Conservation (phyloP, 2,888 invertebrate species). For the Latheticus oryzae region DNA sequence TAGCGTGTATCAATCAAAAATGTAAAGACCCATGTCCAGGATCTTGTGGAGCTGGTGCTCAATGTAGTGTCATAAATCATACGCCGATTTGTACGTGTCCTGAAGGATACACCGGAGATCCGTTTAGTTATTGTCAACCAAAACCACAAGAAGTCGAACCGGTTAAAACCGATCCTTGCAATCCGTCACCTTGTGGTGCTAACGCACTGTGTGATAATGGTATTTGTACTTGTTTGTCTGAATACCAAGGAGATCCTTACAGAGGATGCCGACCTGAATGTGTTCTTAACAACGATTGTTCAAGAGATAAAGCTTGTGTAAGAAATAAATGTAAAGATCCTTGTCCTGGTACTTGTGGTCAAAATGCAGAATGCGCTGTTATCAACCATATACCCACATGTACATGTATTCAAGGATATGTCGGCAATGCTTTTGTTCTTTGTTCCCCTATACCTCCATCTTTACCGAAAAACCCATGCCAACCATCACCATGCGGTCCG, state of each 20-base stretch:
- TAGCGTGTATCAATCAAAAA: conserved; percentile 80
- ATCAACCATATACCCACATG: conserved; percentile 68
- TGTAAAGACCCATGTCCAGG: conserved; percentile 84
- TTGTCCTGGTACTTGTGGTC: conserved; percentile 66
- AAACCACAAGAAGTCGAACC: conserved; percentile 63
- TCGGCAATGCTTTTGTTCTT: conserved; percentile 65
- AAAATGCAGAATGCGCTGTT: conserved; percentile 65
- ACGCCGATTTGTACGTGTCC: conserved; percentile 81
- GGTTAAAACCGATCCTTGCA: conserved; percentile 67
- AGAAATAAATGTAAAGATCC: conserved; percentile 67
- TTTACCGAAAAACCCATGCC: conserved; percentile 58
- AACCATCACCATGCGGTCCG: conserved; percentile 66
- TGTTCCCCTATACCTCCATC: conserved; percentile 56
- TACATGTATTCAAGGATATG: conserved; percentile 65
- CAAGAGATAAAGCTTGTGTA: conserved; percentile 63
- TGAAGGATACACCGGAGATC: conserved; percentile 80
- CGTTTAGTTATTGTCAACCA: conserved; percentile 76
- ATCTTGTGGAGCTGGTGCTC: conserved; percentile 79
- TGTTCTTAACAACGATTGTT: conserved; percentile 65
- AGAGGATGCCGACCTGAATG: conserved; percentile 70
- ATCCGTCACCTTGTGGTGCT: conserved; percentile 73
- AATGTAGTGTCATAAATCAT: conserved; percentile 81
- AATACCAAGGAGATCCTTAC: conserved; percentile 78
- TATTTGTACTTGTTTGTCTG: conserved; percentile 68
- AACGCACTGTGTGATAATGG: conserved; percentile 66